Base-by-base conservation (phyloP, 2,888 invertebrate species). In the Leucoptera coffeella region DNA sequence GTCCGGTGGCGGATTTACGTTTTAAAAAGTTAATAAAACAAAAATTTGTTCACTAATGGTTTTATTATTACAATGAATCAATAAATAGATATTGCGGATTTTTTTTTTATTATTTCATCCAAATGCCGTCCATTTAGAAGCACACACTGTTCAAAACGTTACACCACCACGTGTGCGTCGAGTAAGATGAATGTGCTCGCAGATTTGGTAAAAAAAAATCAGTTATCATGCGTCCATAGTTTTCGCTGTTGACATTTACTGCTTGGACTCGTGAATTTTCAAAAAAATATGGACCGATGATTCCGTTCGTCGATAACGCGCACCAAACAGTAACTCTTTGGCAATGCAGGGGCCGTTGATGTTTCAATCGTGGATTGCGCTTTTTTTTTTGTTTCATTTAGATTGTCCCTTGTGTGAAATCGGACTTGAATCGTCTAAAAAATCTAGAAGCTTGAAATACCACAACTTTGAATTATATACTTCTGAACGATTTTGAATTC, bases 1-100 rank as follows among this genome's bases (percentile, higher is more conserved):
- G 48, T 45, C 26, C 37, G 41, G 29, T 37, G 38, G 1, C 48
- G 52, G 29, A 31, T 44, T 4, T 41, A 41, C 26, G 42, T 40
- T n/a, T 17, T 17, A 17, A 17, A 17, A 17, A 17, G 17, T 17
- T 17, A 17, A 17, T 17, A 17, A 17, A 17, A 17, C 9, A 17
- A 17, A 17, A 17, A 17, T 9, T 17, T 17, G 9, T 7, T 17
- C 17, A 17, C 17, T 17, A 7, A 17, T 17, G 17, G 17, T 17
- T 17, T 17, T 17, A 17, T 17, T 17, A 17, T 17, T 17, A 17
- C 17, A 17, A 17, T 17, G 17, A 17, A 17, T 17, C 50, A 57
- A 28, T 41, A 47, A 22, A 41, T 40, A 58, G 56, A 23, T 15
- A n/a, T 11, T 26, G 14, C 17, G 9, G 11, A 24, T 22, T 10